A percentile compares a stretch with the other conserved stretches of the same genome.
These are phyloP conservation scores for Pseudomyrmex pallidus DNA, from an alignment of 1,140 invertebrate genomes.

Conservation along the genomic window DNA sequence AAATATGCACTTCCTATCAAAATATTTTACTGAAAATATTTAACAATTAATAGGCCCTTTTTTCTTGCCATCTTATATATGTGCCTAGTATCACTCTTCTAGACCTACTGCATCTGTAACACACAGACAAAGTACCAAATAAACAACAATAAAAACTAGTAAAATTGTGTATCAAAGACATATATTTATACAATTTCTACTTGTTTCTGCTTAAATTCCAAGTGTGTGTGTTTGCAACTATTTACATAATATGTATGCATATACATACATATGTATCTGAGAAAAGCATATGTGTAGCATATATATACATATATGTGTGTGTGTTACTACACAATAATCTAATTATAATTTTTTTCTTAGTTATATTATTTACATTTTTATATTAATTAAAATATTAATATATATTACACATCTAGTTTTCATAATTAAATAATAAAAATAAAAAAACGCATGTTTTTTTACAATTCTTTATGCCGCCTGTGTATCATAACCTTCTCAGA, in stretches of 20 bases:
- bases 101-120: conserved; percentile 43
- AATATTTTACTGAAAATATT: conserved; percentile 33
- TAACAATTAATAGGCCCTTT: conserved; percentile 48
- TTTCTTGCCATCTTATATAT: conserved; percentile 66
- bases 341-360: too few species aligned
- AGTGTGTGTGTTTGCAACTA: too few species aligned
- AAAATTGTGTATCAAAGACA: too few species aligned
- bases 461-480: background rate
- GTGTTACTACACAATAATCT: too few species aligned
- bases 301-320: too few species aligned
- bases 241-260: too few species aligned
- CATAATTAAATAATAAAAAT: background rate
- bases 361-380: background rate
- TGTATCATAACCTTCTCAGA: conserved; percentile 32
- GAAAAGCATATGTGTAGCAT: too few species aligned
- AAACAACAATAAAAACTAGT: background rate
- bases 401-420: too few species aligned
- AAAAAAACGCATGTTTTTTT: background rate
- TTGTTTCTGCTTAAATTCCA: background rate
- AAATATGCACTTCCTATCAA: conserved; percentile 53
- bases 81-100: conserved; percentile 52
- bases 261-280: too few species aligned
- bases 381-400: background rate
- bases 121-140: background rate
- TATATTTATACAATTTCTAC: too few species aligned